Evolutionary conservation across 2,797 vertebrate genomes (phyloP), one percentile per base, ranked within the genome.

Genomic region (Atherinosoma microstoma): DNA sequence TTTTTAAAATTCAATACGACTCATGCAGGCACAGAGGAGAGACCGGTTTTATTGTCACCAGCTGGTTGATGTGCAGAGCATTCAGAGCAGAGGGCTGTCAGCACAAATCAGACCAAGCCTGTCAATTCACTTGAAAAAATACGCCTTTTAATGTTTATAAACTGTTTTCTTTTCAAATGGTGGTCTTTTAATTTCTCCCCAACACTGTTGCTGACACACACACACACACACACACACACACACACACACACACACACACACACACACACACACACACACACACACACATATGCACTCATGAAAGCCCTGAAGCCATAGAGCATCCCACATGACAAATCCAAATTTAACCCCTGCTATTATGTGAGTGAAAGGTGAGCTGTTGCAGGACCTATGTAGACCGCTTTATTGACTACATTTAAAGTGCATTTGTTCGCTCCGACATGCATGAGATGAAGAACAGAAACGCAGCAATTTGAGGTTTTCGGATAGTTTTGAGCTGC

Each of bases 1-100:
- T 32, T 32, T 32, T 3, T 32, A 32, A 32, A n/a, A 42, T 2
- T 24, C 11, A 11, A 8, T 42, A 16, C 7, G 18, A 24, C 24
- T 20, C 27, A 35, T 40, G 20, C 53, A 3, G 20, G 6, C 35
- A 60, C 27, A 40, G 63, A 60, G 63, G 27, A 51, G 49, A 51
- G 63, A 67, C 64, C 22, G 57, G 30, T 60, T 73, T 73, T 54
- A 53, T 73, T 66, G 57, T 58, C 57, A 51, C 27, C 36, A 66
- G 57, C 56, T 59, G 64, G 57, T 35, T 61, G 72, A 61, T 78
- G 63, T 64, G 35, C 64, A 22, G 35, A 61, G 42, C 57, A 67
- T 65, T 73, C 63, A 60, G 56, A 66, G 71, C 57, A 20, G 15
- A 53, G 57, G 10, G 3, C 63, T 66, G 71, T 66, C 71, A 53